Base-by-base conservation (phyloP, 2,888 invertebrate species). In the Plemyria rubiginata region DNA sequence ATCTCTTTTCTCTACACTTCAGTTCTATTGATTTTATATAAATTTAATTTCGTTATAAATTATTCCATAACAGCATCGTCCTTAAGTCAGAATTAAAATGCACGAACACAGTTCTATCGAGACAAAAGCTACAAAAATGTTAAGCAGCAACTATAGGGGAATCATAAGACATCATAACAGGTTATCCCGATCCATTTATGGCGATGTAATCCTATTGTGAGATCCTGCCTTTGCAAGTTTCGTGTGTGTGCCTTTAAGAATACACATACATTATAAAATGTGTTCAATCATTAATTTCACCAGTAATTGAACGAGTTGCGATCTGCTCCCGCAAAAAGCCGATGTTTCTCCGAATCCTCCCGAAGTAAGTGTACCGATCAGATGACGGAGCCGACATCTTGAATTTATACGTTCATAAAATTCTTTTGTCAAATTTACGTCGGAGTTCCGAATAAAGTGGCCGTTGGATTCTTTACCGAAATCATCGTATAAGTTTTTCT, bases 381-480 rank as follows among this genome's bases (percentile, higher is more conserved):
- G 75, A 53, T 57, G 57, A 72, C 76, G 78, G 71, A 71, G 66
- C 81, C 70, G 79, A 77, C 87, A 82, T 84, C 78, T 76, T 84
- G 86, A 87, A 86, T 89, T 86, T 90, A 90, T 91, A 88, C 90
- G 90, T 90, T 91, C 89, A 85, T 90, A 88, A 91, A 88, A 91
- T 92, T 84, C 90, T 87, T 90, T 89, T 91, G 90, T 91, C 90
- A 90, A 91, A 91, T 90, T 90, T 90, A 89, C 89, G 83, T 79
- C 82, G 86, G 78, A 80, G 85, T 79, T 85, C 86, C 84, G 81
- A 80, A 85, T 84, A 85, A 84, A 85, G 79, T 82, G 86, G 84
- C 51, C 29, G 59, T 56, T 29, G 82, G 78, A 90, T 91, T 90
- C 90, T 88, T 90, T 87, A 80, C 80, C 83, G 90, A 90, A 90